Evolutionary conservation across 2,113 vertebrate species (phyloP).

Genomic region (Trematomus loennbergii): DNA sequence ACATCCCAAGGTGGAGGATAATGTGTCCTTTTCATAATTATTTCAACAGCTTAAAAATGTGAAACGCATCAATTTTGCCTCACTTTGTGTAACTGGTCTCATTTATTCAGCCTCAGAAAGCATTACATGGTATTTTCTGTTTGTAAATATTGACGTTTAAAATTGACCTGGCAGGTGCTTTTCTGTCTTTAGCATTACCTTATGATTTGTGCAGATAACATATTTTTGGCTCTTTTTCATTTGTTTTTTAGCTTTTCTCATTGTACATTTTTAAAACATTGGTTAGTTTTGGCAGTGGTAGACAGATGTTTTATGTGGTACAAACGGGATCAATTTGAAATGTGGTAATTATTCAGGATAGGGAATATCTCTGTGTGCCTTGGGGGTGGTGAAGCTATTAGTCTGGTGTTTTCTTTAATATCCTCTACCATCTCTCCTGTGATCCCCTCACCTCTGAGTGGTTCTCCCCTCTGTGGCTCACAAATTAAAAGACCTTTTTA

Average conservation of each 20-base stretch:
- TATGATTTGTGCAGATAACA: no score
- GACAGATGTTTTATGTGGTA: not conserved
- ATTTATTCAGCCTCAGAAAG: no score
- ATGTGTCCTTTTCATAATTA: not conserved
- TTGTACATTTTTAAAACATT: not conserved
- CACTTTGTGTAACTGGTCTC: not conserved
- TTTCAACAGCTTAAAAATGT: not conserved
- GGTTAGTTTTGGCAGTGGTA: not conserved
- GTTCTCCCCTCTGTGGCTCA: conserved; percentile 10
- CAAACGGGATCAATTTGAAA: not conserved
- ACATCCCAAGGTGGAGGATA: not conserved
- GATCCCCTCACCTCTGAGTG: conserved; percentile 5
- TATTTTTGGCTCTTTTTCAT: no score
- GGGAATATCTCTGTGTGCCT: not conserved
- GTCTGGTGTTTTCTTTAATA: conserved; percentile 11
- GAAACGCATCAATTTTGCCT: not conserved
- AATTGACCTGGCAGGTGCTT: no score
- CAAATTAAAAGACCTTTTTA: conserved; percentile 13
- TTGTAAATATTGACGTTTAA: no score
- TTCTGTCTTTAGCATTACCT: no score
- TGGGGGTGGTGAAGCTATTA: conserved; percentile 10
- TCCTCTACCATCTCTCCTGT: no score
- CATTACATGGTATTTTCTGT: no score
- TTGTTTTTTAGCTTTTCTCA: not conserved
- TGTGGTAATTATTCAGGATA: conserved; percentile 9